These are phyloP conservation scores for Dicyrtoma fusca DNA, from an alignment of 2,888 invertebrate species.

Conservation along the genomic window DNA sequence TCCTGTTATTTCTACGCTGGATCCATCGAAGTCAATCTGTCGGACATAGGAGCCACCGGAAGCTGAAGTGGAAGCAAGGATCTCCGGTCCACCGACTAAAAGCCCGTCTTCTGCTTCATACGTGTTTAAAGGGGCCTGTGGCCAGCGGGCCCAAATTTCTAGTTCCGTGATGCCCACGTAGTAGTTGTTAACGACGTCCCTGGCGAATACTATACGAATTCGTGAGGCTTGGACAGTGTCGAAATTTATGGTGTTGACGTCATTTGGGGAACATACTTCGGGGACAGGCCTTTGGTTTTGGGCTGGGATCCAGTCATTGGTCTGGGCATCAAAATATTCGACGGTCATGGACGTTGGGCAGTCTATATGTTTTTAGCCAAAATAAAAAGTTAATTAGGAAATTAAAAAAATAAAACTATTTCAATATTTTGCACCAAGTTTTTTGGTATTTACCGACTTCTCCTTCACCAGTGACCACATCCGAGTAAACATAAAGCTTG, in stretches of 20 bases:
- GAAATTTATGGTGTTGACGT: constrained; percentile 45
- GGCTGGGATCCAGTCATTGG: constrained; percentile 36
- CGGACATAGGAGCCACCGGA: constrained; percentile 48
- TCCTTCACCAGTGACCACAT: constrained; percentile 47
- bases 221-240: constrained; percentile 43
- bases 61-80: constrained; percentile 36
- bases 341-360: constrained; percentile 44
- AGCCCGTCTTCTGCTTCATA: constrained; percentile 54
- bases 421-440: background rate
- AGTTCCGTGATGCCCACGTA: constrained; percentile 52
- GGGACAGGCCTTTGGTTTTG: constrained; percentile 39
- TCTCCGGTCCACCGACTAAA: constrained; percentile 33
- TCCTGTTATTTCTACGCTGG: constrained; percentile 49
- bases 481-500: constrained; percentile 52
- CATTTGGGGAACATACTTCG: constrained; percentile 46
- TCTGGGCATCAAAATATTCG: constrained; percentile 35
- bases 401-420: background rate
- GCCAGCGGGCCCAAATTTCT: constrained; percentile 54
- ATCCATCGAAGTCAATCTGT: constrained; percentile 33
- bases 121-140: constrained; percentile 36
- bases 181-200: constrained; percentile 44
- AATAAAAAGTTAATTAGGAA: background rate
- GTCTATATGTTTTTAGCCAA: constrained; percentile 35
- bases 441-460: constrained; percentile 40
- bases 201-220: constrained; percentile 44